These are phyloP conservation scores for Drosophila austrosaltans DNA, from an alignment of 2,888 invertebrate species.

Conservation along the genomic window DNA sequence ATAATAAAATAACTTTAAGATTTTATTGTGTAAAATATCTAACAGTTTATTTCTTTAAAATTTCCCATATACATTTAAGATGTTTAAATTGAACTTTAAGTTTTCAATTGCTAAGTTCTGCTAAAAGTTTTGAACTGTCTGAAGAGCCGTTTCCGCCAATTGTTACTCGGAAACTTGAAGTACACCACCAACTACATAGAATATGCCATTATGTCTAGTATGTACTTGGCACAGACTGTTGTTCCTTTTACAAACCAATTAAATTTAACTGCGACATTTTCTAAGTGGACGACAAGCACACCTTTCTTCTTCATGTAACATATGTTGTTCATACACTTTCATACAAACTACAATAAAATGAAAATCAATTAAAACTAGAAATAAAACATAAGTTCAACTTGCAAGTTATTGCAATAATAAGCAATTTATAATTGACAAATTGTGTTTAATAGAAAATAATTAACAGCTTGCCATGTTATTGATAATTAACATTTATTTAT, in stretches of 20 bases:
- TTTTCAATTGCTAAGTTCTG: not conserved
- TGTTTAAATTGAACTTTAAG: constrained; percentile 14
- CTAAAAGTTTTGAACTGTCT: not conserved
- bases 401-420: constrained; percentile 58
- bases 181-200: constrained; percentile 6
- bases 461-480: constrained; percentile 23
- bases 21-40: no score
- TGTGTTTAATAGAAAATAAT: constrained; percentile 23
- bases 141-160: constrained; percentile 9
- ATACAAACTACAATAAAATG: constrained; percentile 42
- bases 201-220: constrained; percentile 16
- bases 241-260: constrained; percentile 56
- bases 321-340: not conserved
- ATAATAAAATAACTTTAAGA: no score
- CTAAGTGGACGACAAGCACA: constrained; percentile 28
- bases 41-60: no score
- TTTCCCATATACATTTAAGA: not conserved
- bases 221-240: constrained; percentile 38
- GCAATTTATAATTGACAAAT: constrained; percentile 18
- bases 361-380: constrained; percentile 30
- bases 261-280: constrained; percentile 50
- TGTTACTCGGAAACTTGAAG: constrained; percentile 6
- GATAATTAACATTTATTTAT: not conserved
- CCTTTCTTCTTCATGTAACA: not conserved
- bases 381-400: constrained; percentile 33